These are phyloP conservation scores for Myrmecobius fasciatus DNA, from an alignment of 2,113 vertebrate genomes.

Conservation along the genomic window DNA sequence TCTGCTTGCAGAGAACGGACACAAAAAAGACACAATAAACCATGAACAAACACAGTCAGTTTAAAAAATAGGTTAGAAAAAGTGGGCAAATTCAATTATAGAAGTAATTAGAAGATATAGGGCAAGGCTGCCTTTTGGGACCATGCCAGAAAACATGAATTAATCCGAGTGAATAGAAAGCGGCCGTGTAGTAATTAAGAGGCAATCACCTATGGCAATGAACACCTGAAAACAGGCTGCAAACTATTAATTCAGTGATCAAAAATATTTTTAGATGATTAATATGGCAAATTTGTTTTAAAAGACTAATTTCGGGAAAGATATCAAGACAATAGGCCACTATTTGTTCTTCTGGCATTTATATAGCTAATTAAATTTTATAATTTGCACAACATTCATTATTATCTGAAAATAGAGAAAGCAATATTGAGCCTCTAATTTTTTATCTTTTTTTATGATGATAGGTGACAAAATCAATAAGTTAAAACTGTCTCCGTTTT, in stretches of 20 bases:
- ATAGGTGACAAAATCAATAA: constrained; percentile 83
- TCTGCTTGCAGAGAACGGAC: constrained; percentile 94
- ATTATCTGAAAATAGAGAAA: constrained; percentile 89
- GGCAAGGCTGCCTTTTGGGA: constrained; percentile 97
- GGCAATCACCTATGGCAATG: constrained; percentile 99
- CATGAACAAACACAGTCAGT: constrained; percentile 98
- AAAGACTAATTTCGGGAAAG: constrained; percentile 99
- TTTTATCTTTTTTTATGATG: constrained; percentile 77
- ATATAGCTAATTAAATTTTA: constrained; percentile 99
- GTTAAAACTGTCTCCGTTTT: constrained; percentile 80
- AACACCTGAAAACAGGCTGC: constrained; percentile 94
- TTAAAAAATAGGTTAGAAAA: constrained; percentile 99
- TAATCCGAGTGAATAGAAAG: constrained; percentile 98
- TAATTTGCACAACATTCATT: constrained; percentile 92
- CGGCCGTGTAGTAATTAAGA: constrained; percentile 99
- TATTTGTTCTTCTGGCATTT: constrained; percentile 97
- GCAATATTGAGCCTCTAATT: constrained; percentile 81
- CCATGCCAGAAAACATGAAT: constrained; percentile 98
- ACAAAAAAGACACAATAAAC: constrained; percentile 99
- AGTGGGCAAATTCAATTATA: constrained; percentile 99
- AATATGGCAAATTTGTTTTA: constrained; percentile 99
- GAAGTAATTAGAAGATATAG: constrained; percentile 99
- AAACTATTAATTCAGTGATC: constrained; percentile 99
- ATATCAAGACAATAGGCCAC: constrained; percentile 98
- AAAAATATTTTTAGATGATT: constrained; percentile 99